Conservation (phyloP, 2,888 invertebrate genomes). For the Buathra laborator region DNA sequence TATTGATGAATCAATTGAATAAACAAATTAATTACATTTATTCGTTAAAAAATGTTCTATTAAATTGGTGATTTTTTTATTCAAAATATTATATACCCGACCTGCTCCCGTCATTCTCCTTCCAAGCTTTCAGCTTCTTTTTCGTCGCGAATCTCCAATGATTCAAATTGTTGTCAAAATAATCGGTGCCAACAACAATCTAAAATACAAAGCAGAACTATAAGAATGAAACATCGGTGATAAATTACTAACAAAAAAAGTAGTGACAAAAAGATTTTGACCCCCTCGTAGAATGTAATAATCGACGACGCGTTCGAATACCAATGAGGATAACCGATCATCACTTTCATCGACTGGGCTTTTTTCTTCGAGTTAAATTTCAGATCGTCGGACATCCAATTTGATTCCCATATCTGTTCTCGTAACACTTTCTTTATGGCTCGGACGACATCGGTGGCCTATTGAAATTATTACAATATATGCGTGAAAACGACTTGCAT, state of each 20-base stretch:
- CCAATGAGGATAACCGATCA: slow-evolving; percentile 87
- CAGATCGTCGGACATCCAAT: slow-evolving; percentile 87
- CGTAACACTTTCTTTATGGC: neutral
- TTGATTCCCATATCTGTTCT: slow-evolving; percentile 82
- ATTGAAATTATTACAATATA: neutral
- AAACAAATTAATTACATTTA: neutral
- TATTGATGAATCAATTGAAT: no score
- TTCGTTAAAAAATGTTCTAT: neutral
- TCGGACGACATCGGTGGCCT: slow-evolving; percentile 17
- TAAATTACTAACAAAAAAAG: neutral
- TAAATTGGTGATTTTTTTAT: neutral
- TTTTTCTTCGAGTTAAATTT: slow-evolving; percentile 86
- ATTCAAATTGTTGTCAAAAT: slow-evolving; percentile 51
- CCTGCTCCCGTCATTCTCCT: neutral
- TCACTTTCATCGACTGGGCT: slow-evolving; percentile 85
- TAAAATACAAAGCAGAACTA: neutral
- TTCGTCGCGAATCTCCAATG: slow-evolving; percentile 27
- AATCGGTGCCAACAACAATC: slow-evolving; percentile 1
- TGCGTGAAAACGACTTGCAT: neutral
- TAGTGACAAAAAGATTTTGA: slow-evolving; percentile 67
- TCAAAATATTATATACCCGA: neutral
- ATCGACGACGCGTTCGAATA: slow-evolving; percentile 85
- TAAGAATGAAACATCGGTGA: neutral
- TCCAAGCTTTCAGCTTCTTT: slow-evolving; percentile 12
- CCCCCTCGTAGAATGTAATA: slow-evolving; percentile 86